Conservation (phyloP, 1,140 invertebrate genomes). For the Hestina assimilis region DNA sequence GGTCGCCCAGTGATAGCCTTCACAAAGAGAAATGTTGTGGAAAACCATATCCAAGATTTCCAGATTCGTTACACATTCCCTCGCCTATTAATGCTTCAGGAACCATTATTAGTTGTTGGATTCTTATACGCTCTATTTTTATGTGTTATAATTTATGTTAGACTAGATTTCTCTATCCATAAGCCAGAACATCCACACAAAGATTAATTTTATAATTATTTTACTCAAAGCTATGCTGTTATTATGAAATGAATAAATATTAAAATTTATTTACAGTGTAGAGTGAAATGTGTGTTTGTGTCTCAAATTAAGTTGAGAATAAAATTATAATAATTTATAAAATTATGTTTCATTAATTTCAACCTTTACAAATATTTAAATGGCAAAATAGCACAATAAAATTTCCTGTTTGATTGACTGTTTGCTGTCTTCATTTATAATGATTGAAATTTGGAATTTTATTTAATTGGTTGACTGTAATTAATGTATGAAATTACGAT, state of each 20-base stretch:
- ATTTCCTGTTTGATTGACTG: no score
- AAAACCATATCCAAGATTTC: slow-evolving; percentile 97
- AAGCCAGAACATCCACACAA: slow-evolving; percentile 78
- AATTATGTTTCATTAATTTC: slow-evolving; percentile 3
- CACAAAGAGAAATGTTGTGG: slow-evolving; percentile 93
- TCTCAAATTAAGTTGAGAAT: slow-evolving; percentile 22
- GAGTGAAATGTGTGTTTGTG: slow-evolving; percentile 6
- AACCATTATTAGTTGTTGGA: slow-evolving; percentile 92
- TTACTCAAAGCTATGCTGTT: slow-evolving; percentile 11
- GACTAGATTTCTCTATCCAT: slow-evolving; percentile 96
- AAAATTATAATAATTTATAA: slow-evolving; percentile 9
- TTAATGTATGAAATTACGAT: no score
- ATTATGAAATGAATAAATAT: slow-evolving; percentile 1
- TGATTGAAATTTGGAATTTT: no score
- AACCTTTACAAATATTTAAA: no score
- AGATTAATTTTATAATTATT: slow-evolving; percentile 44
- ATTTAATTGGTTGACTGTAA: no score
- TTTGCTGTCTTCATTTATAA: no score
- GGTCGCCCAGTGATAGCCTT: slow-evolving; percentile 94
- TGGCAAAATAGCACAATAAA: no score
- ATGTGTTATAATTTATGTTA: slow-evolving; percentile 94
- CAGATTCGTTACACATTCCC: slow-evolving; percentile 94
- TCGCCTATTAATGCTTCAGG: slow-evolving; percentile 91
- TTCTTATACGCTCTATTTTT: slow-evolving; percentile 96
- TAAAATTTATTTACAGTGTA: slow-evolving; percentile 13